A percentile compares a stretch with the other conserved stretches of the same genome.
phyloP scores from a whole-genome alignment of 2,113 vertebrate genomes.

The Empidonax traillii region DNA sequence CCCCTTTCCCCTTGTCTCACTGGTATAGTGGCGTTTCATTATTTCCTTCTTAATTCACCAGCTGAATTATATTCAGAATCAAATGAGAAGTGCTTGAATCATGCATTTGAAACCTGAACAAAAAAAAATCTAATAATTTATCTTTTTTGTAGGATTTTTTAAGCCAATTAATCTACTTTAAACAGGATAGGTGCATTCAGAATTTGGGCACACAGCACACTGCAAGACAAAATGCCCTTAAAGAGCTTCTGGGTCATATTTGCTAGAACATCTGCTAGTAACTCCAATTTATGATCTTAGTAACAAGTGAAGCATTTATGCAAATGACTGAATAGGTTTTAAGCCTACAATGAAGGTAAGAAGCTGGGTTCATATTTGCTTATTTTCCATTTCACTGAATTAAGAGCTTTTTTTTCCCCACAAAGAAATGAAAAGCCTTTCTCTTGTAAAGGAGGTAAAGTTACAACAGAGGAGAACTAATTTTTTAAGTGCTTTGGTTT shows the following conservation, averaged over 20 bases:
- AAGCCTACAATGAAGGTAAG: background rate
- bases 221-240: background rate
- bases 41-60: background rate
- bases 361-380: background rate
- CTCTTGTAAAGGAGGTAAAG: background rate
- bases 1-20: background rate
- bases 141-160: background rate
- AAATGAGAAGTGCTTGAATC: background rate
- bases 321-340: background rate
- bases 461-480: background rate
- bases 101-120: background rate
- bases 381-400: background rate
- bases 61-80: background rate
- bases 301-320: constrained; percentile 1
- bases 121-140: background rate
- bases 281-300: background rate
- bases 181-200: background rate
- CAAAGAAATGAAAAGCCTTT: background rate
- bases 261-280: background rate
- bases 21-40: background rate
- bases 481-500: background rate
- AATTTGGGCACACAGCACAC: background rate
- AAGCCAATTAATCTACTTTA: background rate
- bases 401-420: background rate
- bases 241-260: background rate